phyloP scores from a whole-genome alignment of 2,113 vertebrate genomes.

The Thalassarche chlororhynchos region DNA sequence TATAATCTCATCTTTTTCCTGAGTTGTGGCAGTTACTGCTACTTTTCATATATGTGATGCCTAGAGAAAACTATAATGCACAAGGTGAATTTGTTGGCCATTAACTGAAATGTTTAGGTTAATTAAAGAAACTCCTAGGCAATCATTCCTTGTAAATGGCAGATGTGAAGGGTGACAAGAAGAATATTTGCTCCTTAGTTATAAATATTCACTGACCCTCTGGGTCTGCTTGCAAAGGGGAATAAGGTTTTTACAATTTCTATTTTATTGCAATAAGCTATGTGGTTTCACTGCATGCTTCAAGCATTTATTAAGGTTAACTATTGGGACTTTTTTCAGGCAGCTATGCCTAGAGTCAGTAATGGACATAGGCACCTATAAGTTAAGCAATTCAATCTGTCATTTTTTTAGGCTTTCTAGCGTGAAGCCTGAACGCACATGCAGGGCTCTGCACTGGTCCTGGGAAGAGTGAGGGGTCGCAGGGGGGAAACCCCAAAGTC shows the following conservation, averaged over 20 bases:
- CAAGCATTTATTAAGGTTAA: not conserved
- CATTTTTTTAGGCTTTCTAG: not conserved
- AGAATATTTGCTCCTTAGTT: not conserved
- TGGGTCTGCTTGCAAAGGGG: not conserved
- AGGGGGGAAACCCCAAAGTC: not conserved
- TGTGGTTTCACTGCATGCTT: not conserved
- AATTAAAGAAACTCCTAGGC: not conserved
- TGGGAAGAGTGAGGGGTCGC: not conserved
- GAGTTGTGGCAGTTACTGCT: not conserved
- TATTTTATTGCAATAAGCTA: not conserved
- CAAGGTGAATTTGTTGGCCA: not conserved
- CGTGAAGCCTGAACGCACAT: fast-evolving
- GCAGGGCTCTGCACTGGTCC: not conserved
- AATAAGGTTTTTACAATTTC: not conserved
- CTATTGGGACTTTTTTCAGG: not conserved
- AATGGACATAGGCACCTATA: not conserved
- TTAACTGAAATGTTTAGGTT: not conserved
- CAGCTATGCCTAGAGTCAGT: not conserved
- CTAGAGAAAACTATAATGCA: not conserved
- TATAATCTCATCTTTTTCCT: not conserved
- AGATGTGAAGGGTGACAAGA: not conserved
- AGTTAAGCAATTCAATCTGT: not conserved
- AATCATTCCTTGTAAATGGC: not conserved
- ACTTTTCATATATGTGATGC: not conserved
- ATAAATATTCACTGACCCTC: not conserved